phyloP scores from a whole-genome alignment of 2,888 invertebrate species.

The Epinotia nisella region DNA sequence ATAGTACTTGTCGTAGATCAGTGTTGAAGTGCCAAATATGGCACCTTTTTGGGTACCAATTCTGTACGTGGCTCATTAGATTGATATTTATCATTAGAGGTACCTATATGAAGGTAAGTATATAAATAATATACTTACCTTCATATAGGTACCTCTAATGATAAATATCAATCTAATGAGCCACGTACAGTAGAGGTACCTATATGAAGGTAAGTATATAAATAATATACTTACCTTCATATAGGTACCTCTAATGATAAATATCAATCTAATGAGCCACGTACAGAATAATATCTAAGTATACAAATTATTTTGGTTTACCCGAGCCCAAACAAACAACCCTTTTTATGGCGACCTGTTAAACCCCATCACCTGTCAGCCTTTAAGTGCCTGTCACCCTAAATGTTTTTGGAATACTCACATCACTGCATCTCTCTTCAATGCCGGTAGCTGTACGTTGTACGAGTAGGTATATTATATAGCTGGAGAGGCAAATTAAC shows the following conservation, averaged over 20 bases:
- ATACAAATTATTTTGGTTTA: neutral
- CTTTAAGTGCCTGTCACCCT: conserved; percentile 5
- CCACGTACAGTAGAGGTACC: too few relatives aligned
- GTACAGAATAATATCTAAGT: neutral
- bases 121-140: neutral
- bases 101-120: neutral
- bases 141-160: too few relatives aligned
- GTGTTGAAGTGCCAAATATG: too few relatives aligned
- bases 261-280: too few relatives aligned
- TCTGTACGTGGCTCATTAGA: too few relatives aligned
- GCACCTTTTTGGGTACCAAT: too few relatives aligned
- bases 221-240: neutral
- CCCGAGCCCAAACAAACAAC: conserved; percentile 8
- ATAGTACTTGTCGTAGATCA: too few relatives aligned
- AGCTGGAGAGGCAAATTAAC: conserved; percentile 16
- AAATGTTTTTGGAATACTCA: neutral
- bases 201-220: too few relatives aligned
- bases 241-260: neutral
- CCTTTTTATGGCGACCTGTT: conserved; percentile 14
- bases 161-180: too few relatives aligned
- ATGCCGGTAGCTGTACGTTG: neutral
- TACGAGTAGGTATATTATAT: neutral
- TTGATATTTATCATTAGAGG: neutral
- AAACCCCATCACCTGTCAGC: conserved; percentile 19
- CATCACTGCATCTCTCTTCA: conserved; percentile 2